These are phyloP conservation scores for Arbacia lixula DNA, from an alignment of 53 echinoderm and acorn worm species.

Conservation along the genomic window DNA sequence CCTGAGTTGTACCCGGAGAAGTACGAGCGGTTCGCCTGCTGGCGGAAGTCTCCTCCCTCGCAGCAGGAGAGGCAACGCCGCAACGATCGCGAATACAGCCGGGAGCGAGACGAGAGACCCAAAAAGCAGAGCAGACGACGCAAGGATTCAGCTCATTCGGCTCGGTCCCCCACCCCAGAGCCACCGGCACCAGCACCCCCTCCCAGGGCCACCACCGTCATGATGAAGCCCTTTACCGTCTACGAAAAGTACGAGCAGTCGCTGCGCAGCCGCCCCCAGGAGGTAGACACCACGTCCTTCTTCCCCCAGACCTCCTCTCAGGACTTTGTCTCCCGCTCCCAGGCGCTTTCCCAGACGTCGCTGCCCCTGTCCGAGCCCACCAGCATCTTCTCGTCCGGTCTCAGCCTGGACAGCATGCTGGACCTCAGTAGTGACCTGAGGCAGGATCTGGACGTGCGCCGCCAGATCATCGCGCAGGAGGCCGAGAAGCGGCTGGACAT, in stretches of 20 bases:
- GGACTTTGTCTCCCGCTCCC: too few species aligned
- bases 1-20: slow-evolving; percentile 61
- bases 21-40: slow-evolving; percentile 46
- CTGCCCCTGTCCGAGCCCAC: slow-evolving; percentile 19
- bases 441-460: slow-evolving; percentile 69
- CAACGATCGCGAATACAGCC: background rate
- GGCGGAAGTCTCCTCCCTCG: slow-evolving; percentile 7
- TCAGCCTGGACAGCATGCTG: slow-evolving; percentile 21
- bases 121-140: slow-evolving; percentile 21
- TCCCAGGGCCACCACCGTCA: slow-evolving; percentile 12
- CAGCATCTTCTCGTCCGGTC: slow-evolving; percentile 1
- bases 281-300: slow-evolving; percentile 1
- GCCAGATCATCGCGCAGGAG: slow-evolving; percentile 27
- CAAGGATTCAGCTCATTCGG: background rate
- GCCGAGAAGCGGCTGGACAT: slow-evolving; percentile 62
- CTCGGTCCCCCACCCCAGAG: slow-evolving; percentile 31
- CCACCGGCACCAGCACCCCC: background rate
- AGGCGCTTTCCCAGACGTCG: slow-evolving; percentile 5
- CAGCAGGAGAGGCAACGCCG: background rate
- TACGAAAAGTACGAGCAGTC: slow-evolving; percentile 39
- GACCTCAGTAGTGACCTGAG: slow-evolving; percentile 57
- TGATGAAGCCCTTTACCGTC: slow-evolving; percentile 47
- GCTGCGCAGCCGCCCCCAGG: slow-evolving; percentile 11
- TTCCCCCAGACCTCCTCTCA: slow-evolving; percentile 6
- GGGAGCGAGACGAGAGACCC: slow-evolving; percentile 25